Percentiles rank a stretch among this genome's conserved stretches.
Evolutionary conservation across 2,797 vertebrate genomes (phyloP).

Genomic region (Chloroceryle amazona): DNA sequence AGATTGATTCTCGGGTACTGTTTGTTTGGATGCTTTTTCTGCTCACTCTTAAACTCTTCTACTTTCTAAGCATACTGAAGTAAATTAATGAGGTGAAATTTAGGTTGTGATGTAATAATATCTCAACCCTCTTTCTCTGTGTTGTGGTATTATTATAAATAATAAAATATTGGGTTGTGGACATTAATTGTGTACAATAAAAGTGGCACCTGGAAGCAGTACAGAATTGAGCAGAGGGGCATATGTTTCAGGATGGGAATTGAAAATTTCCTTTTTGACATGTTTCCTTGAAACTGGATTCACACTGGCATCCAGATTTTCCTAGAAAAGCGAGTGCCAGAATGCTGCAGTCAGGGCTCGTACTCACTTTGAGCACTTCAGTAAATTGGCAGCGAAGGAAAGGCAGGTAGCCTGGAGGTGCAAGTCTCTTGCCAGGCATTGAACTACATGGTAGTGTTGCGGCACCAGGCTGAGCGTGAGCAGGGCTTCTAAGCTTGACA

Average conservation of each 20-base stretch:
- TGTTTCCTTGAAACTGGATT: background rate
- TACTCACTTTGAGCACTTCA: background rate
- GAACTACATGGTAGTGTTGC: background rate
- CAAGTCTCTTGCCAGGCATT: background rate
- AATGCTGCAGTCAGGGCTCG: background rate
- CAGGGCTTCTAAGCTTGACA: background rate
- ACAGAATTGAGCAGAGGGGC: background rate
- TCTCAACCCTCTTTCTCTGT: background rate
- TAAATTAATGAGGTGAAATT: background rate
- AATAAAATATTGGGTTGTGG: background rate
- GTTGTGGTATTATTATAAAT: background rate
- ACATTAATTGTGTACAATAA: background rate
- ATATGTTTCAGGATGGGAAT: background rate
- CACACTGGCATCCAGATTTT: background rate
- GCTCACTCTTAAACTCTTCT: background rate
- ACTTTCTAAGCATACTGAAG: background rate
- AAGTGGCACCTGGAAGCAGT: background rate
- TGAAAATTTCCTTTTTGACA: background rate
- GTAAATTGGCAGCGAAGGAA: background rate
- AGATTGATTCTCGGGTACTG: background rate
- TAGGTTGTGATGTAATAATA: background rate
- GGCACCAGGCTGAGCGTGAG: background rate
- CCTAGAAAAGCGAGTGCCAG: background rate
- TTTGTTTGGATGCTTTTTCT: background rate
- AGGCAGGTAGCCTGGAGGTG: background rate